These are phyloP conservation scores for Poecile montanus DNA, from an alignment of 2,797 vertebrate species.

Conservation along the genomic window DNA sequence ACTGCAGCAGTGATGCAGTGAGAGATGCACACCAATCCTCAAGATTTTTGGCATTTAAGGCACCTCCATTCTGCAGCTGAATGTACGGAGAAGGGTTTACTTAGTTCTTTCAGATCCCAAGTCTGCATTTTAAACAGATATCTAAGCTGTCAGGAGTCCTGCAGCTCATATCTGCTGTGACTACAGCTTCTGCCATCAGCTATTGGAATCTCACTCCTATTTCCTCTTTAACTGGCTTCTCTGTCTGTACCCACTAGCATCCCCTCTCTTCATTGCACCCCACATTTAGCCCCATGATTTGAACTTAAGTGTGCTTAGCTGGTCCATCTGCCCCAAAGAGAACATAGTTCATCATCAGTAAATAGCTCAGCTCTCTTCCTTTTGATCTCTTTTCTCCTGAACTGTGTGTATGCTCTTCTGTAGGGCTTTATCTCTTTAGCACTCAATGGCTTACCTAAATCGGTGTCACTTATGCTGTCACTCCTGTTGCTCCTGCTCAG, in stretches of 20 bases:
- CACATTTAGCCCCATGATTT: neutral
- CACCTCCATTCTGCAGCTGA: neutral
- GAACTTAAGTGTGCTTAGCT: neutral
- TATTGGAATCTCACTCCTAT: neutral
- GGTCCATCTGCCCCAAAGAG: neutral
- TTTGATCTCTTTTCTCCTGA: neutral
- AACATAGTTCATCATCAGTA: neutral
- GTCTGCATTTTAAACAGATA: neutral
- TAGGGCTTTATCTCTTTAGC: neutral
- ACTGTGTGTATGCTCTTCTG: neutral
- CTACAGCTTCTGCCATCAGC: neutral
- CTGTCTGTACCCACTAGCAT: neutral
- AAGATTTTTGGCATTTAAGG: neutral
- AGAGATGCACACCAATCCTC: neutral
- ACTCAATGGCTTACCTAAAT: neutral
- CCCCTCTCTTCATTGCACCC: neutral
- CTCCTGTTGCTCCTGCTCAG: slow-evolving; percentile 2
- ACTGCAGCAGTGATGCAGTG: neutral
- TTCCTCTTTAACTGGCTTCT: neutral
- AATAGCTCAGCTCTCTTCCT: neutral
- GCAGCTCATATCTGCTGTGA: neutral
- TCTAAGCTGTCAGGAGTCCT: neutral
- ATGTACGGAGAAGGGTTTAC: neutral
- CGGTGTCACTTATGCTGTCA: neutral
- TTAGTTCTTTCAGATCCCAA: neutral